phyloP scores from a whole-genome alignment of 2,113 vertebrate genomes.

The Aviceda subcristata region DNA sequence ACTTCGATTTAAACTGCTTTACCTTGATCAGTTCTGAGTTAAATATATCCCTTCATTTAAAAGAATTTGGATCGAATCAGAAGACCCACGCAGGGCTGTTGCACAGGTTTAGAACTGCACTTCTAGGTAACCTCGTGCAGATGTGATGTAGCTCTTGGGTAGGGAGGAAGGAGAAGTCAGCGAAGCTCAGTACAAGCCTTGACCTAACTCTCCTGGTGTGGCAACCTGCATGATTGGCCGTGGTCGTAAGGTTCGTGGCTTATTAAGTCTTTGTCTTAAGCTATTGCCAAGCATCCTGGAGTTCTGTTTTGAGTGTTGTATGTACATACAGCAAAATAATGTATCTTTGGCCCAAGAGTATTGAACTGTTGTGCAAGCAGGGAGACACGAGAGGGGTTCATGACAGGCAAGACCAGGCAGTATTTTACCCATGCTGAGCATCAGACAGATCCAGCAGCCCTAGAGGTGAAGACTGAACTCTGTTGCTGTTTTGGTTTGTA shows the following conservation, averaged over 20 bases:
- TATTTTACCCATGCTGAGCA: neutral
- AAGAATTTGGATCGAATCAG: neutral
- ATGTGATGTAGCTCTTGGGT: accelerated
- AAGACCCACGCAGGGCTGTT: neutral
- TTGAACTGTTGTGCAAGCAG: neutral
- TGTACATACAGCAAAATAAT: accelerated
- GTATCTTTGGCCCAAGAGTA: neutral
- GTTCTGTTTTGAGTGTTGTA: no score
- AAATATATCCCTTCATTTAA: neutral
- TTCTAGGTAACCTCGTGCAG: neutral
- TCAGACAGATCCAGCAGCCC: neutral
- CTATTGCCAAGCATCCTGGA: neutral
- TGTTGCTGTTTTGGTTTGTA: neutral
- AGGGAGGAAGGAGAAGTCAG: neutral
- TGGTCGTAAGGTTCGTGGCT: accelerated
- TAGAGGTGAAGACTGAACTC: neutral
- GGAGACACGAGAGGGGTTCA: neutral
- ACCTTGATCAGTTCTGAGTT: neutral
- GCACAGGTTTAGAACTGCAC: neutral
- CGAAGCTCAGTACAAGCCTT: neutral
- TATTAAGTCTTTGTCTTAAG: neutral
- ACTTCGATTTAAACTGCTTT: neutral
- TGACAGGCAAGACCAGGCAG: neutral
- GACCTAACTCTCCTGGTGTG: accelerated
- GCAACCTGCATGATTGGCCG: accelerated